Base-by-base conservation (phyloP, 2,888 invertebrate genomes). In the Disparrhopalites patrizii region DNA sequence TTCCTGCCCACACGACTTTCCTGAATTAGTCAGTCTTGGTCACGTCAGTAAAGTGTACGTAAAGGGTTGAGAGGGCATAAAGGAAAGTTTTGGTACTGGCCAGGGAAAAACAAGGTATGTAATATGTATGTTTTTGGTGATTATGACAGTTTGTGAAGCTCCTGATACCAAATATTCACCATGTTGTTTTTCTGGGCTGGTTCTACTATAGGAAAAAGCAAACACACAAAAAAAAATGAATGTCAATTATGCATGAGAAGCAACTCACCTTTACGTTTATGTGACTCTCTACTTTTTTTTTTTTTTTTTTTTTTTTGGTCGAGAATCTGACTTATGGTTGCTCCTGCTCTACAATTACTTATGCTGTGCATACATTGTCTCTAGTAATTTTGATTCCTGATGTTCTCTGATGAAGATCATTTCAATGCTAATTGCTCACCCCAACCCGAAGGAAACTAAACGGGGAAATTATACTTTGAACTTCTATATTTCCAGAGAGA, bases 391-490 rank as follows among this genome's bases (percentile, higher is more conserved):
- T 27, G 43, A 43, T 62, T 38, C 62, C 55, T 20, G 54, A 43
- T 23, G 38, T 30, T 36, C 52, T 51, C 55, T 65, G 67, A 69
- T 67, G 67, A 70, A 65, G 67, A 54, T 58, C 68, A 69, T 71
- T 71, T 66, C 69, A 61, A 71, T 71, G 71, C 71, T 71, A 71
- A 71, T 71, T 71, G 69, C 66, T 65, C 18, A 47, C 33, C 25
- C 56, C 40, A 57, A 57, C 38, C 57, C 36, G 57, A 57, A 57
- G 27, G 27, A 47, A 57, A 40, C 57, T 57, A 28, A n/a, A 55
- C 33, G 31, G 43, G 43, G 43, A 43, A 43, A 43, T 55, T 54
- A 54, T 54, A 54, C 54, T 54, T 54, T 54, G 54, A 20, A 18
- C 54, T 54, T 30, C 13, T 20, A n/a, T 20, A 30, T 54, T 54